These are phyloP conservation scores for Lateolabrax maculatus DNA, from an alignment of 2,797 vertebrate genomes.

Conservation along the genomic window DNA sequence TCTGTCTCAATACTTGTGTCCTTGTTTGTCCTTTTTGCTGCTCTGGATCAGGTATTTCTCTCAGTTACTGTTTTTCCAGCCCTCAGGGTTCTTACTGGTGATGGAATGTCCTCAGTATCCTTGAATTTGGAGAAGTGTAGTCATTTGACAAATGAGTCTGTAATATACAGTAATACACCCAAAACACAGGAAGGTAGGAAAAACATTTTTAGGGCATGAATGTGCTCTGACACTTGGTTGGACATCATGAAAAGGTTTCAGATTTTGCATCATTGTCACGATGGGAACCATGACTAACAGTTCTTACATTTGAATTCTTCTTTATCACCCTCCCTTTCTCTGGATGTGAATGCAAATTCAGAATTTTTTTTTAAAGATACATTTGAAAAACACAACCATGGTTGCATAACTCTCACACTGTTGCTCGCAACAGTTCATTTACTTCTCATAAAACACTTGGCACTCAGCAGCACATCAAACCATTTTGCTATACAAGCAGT, in stretches of 20 bases:
- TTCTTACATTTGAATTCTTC: slow-evolving; percentile 14
- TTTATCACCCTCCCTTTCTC: slow-evolving; percentile 10
- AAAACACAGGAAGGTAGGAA: slow-evolving; percentile 36
- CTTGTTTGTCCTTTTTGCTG: slow-evolving; percentile 66
- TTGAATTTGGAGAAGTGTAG: slow-evolving; percentile 45
- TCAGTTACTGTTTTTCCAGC: slow-evolving; percentile 35
- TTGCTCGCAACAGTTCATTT: slow-evolving; percentile 62
- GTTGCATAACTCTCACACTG: slow-evolving; percentile 54
- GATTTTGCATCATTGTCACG: slow-evolving; percentile 12
- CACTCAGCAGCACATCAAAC: slow-evolving; percentile 40
- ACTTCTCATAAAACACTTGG: slow-evolving; percentile 57
- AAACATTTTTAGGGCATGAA: slow-evolving; percentile 23
- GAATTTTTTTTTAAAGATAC: slow-evolving; percentile 13
- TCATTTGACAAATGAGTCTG: slow-evolving; percentile 37
- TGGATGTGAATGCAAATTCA: slow-evolving; percentile 7
- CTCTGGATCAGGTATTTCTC: slow-evolving; percentile 29
- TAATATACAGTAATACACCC: slow-evolving; percentile 1
- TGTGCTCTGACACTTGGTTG: slow-evolving; percentile 15
- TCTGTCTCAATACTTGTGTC: slow-evolving; percentile 36
- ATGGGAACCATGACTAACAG: slow-evolving; percentile 27
- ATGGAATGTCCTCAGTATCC: slow-evolving; percentile 42
- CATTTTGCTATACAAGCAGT: slow-evolving; percentile 45
- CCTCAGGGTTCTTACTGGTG: slow-evolving; percentile 20
- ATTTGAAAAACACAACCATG: slow-evolving; percentile 20
- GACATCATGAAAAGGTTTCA: slow-evolving; percentile 24